Evolutionary conservation across 2,888 invertebrate species (phyloP).

Genomic region (Andrena dorsata): DNA sequence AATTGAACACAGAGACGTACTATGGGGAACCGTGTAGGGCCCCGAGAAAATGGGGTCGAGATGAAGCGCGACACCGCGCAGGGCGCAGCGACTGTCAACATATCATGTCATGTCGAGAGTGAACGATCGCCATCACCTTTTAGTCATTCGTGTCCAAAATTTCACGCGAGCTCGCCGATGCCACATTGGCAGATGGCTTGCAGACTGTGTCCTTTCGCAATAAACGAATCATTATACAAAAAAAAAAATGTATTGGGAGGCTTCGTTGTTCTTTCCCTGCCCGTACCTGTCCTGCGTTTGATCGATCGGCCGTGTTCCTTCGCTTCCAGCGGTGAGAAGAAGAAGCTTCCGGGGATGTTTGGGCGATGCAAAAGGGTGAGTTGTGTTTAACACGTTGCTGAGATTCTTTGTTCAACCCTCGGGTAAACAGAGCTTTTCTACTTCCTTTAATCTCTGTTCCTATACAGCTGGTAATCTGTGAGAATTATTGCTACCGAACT

Average conservation of each 20-base stretch:
- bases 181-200: conserved; percentile 82
- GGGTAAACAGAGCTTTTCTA: not conserved
- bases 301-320: conserved; percentile 18
- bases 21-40: conserved; percentile 10
- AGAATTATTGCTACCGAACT: no score
- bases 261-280: conserved; percentile 32
- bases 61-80: conserved; percentile 30
- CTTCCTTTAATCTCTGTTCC: no score
- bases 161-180: conserved; percentile 75
- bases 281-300: not conserved
- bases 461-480: no score
- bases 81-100: conserved; percentile 75
- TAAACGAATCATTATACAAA: conserved; percentile 83
- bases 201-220: conserved; percentile 84
- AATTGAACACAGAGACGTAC: conserved; percentile 33
- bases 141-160: conserved; percentile 84
- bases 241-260: conserved; percentile 39
- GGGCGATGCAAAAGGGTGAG: conserved; percentile 7
- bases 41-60: not conserved
- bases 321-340: conserved; percentile 1
- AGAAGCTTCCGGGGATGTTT: not conserved
- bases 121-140: conserved; percentile 82
- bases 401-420: not conserved
- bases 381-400: not conserved
- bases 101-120: conserved; percentile 83